phyloP scores from a whole-genome alignment of 2,888 invertebrate genomes.

The Dicyrtoma fusca region DNA sequence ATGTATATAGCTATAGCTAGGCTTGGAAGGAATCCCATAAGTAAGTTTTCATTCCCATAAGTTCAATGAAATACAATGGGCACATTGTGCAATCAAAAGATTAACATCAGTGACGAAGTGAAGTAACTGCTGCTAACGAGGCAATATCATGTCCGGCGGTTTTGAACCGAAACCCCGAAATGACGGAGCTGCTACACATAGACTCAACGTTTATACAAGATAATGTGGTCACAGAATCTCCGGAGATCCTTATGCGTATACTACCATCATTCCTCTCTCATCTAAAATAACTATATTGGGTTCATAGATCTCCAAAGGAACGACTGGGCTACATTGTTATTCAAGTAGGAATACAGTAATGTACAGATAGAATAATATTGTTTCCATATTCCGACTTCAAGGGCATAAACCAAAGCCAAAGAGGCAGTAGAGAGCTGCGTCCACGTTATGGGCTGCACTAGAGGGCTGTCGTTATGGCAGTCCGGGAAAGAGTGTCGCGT shows the following conservation, averaged over 20 bases:
- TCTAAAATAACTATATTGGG: not conserved
- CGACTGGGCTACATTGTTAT: too few relatives aligned
- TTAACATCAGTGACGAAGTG: conserved; percentile 26
- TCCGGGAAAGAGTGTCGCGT: conserved; percentile 13
- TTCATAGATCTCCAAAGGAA: not conserved
- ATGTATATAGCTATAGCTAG: not conserved
- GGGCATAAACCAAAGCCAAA: not conserved
- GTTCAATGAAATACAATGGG: conserved; percentile 12
- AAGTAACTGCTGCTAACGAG: conserved; percentile 30
- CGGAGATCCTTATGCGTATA: not conserved
- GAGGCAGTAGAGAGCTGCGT: not conserved
- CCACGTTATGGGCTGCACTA: not conserved
- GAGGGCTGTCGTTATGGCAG: not conserved
- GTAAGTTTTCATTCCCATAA: conserved; percentile 10
- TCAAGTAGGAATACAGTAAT: too few relatives aligned
- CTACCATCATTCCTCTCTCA: not conserved
- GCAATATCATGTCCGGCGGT: conserved; percentile 32
- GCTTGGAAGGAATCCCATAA: not conserved
- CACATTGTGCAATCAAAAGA: conserved; percentile 27
- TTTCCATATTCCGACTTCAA: not conserved
- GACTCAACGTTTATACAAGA: too few relatives aligned
- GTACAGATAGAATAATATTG: not conserved
- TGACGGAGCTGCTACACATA: conserved; percentile 7
- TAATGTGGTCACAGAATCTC: conserved; percentile 1
- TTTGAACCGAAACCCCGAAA: conserved; percentile 10